These are phyloP conservation scores for Parnassius orleans DNA, from an alignment of 2,888 invertebrate genomes.

Conservation along the genomic window DNA sequence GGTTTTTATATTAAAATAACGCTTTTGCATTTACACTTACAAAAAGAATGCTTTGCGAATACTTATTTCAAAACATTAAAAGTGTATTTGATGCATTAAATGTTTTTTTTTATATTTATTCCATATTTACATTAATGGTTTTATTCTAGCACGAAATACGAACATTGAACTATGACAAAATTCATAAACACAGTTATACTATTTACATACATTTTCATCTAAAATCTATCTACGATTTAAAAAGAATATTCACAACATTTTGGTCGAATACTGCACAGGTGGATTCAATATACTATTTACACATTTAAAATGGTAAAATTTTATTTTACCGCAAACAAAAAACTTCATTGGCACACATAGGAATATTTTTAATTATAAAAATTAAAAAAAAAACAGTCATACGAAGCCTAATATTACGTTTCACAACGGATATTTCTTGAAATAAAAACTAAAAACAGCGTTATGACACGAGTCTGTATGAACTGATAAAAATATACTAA, in stretches of 20 bases:
- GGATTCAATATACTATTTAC: slow-evolving; percentile 42
- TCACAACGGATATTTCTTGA: no score
- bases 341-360: slow-evolving; percentile 26
- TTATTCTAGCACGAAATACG: slow-evolving; percentile 34
- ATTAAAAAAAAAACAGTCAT: not conserved
- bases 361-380: slow-evolving; percentile 10
- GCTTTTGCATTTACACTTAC: no score
- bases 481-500: no score
- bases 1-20: no score
- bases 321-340: slow-evolving; percentile 19
- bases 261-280: slow-evolving; percentile 68
- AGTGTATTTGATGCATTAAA: slow-evolving; percentile 13
- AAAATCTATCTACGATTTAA: slow-evolving; percentile 26
- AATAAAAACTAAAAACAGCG: no score
- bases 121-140: slow-evolving; percentile 28
- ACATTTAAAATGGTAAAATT: slow-evolving; percentile 31
- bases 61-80: not conserved
- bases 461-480: no score
- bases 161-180: slow-evolving; percentile 41
- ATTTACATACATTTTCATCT: slow-evolving; percentile 22
- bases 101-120: slow-evolving; percentile 12
- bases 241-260: slow-evolving; percentile 59
- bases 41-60: not conserved
- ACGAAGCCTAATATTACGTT: not conserved
- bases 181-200: slow-evolving; percentile 23